Evolutionary conservation across 1,140 invertebrate genomes (phyloP).

Genomic region (Notospermus geniculatus): DNA sequence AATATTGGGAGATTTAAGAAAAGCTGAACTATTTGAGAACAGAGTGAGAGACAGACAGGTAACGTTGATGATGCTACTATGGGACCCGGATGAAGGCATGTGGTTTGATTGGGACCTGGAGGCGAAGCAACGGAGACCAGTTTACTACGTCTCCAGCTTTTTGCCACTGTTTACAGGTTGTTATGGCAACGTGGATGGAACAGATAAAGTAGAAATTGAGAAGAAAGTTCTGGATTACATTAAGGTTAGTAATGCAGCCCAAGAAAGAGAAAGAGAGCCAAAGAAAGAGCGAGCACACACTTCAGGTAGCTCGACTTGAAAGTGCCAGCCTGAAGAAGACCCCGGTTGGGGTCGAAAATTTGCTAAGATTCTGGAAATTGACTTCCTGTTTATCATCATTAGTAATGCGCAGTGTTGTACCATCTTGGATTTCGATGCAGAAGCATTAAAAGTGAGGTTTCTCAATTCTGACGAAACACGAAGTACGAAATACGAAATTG

Average conservation of each 20-base stretch:
- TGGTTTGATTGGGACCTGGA: constrained; percentile 85
- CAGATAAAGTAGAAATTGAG: constrained; percentile 7
- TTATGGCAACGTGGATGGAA: constrained; percentile 30
- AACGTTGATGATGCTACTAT: constrained; percentile 72
- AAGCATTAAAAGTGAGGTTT: too few species aligned
- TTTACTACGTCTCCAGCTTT: constrained; percentile 83
- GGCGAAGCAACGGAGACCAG: constrained; percentile 63
- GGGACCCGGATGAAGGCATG: constrained; percentile 79
- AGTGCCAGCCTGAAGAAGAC: too few species aligned
- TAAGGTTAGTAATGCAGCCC: constrained; percentile 21
- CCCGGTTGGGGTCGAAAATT: too few species aligned
- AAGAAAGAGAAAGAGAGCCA: too few species aligned
- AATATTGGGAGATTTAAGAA: constrained; percentile 64
- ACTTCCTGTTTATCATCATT: too few species aligned
- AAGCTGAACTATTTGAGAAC: constrained; percentile 64
- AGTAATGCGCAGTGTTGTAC: too few species aligned
- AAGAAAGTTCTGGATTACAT: constrained; percentile 25
- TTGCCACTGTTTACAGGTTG: constrained; percentile 77
- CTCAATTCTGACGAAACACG: too few species aligned
- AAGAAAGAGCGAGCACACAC: too few species aligned
- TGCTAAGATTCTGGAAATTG: too few species aligned
- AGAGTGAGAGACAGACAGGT: constrained; percentile 65
- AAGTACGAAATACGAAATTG: too few species aligned
- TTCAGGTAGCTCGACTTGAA: too few species aligned
- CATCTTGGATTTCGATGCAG: too few species aligned